phyloP scores from a whole-genome alignment of 1,140 invertebrate species.

The Plodia interpunctella region DNA sequence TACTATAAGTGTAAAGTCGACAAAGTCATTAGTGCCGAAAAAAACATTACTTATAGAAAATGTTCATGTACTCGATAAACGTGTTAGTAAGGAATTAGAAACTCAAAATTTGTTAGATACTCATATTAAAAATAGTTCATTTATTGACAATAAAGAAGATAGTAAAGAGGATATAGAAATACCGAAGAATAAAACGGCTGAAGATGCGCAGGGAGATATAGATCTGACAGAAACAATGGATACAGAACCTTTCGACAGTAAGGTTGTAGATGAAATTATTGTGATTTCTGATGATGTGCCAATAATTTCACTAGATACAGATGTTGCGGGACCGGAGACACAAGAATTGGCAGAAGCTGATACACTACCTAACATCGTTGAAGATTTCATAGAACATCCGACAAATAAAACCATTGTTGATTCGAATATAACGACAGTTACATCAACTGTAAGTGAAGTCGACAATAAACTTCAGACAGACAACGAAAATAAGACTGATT shows the following conservation, averaged over 20 bases:
- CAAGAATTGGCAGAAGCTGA: conserved; percentile 59
- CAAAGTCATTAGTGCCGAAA: conserved; percentile 36
- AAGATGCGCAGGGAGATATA: conserved; percentile 25
- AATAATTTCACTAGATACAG: conserved; percentile 23
- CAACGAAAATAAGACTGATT: conserved; percentile 7
- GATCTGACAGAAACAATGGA: conserved; percentile 60
- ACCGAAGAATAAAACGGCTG: conserved; percentile 44
- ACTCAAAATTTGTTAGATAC: conserved; percentile 11
- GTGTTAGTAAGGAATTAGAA: neutral
- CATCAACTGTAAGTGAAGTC: conserved; percentile 1
- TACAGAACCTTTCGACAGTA: conserved; percentile 36
- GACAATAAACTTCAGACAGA: neutral
- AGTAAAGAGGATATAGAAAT: conserved; percentile 47
- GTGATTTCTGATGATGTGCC: conserved; percentile 31
- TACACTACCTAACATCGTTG: conserved; percentile 43
- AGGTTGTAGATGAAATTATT: conserved; percentile 28
- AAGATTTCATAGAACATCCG: conserved; percentile 17
- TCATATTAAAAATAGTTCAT: neutral
- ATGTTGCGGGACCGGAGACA: conserved; percentile 33
- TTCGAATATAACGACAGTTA: neutral
- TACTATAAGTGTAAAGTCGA: conserved; percentile 50
- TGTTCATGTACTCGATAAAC: neutral
- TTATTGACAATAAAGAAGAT: conserved; percentile 18
- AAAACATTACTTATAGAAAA: conserved; percentile 37
- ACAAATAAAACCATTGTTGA: conserved; percentile 8